Conservation (phyloP, 2,888 invertebrate genomes). For the Sinohyriopsis cumingii region DNA sequence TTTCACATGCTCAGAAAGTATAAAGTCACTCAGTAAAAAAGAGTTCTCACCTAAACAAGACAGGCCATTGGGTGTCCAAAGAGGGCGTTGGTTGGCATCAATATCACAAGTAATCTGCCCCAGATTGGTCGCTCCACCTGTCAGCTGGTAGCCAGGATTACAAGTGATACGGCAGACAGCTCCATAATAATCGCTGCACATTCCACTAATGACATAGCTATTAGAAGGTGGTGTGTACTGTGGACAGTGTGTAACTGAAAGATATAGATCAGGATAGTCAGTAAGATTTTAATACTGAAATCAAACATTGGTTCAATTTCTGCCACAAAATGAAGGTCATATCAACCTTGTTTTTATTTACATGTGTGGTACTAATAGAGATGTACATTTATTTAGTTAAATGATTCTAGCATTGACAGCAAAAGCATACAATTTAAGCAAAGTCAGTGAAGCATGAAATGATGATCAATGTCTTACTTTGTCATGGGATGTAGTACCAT, state of each 20-base stretch:
- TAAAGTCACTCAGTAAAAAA: too few species aligned
- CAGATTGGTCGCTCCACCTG: constrained; percentile 15
- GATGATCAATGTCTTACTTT: background rate
- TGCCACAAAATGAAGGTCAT: background rate
- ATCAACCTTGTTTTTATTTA: background rate
- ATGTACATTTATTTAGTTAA: too few species aligned
- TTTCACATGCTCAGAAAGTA: too few species aligned
- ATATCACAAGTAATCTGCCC: constrained; percentile 38
- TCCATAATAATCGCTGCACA: constrained; percentile 42
- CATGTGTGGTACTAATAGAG: too few species aligned
- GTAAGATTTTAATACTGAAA: too few species aligned
- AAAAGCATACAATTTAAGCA: too few species aligned
- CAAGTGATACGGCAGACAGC: constrained; percentile 44
- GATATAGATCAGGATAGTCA: background rate
- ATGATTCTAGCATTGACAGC: too few species aligned
- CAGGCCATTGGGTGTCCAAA: constrained; percentile 33
- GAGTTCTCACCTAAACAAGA: constrained; percentile 34
- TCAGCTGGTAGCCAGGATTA: constrained; percentile 40
- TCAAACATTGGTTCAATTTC: background rate
- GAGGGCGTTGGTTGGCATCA: constrained; percentile 21
- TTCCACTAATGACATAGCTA: constrained; percentile 38
- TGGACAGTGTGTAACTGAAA: constrained; percentile 43
- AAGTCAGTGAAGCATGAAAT: background rate
- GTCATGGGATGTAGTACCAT: background rate
- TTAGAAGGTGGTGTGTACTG: constrained; percentile 30